Base-by-base conservation (phyloP, 2,113 vertebrate genomes). In the Calyptommatus sinebrachiatus region DNA sequence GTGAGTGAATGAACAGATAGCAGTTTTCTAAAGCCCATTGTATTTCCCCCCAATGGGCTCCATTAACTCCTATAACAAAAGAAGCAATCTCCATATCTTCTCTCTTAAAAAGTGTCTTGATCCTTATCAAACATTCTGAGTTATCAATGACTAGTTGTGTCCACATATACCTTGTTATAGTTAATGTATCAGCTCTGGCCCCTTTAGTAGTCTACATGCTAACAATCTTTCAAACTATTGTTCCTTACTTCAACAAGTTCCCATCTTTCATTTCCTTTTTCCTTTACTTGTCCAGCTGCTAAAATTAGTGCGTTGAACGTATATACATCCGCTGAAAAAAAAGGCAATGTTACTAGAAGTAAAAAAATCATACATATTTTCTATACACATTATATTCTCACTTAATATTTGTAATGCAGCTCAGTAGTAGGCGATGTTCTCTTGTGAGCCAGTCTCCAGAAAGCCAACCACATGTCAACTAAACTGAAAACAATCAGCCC, bases 271-370 rank as follows among this genome's bases (percentile, higher is more conserved):
- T 8, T 2, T 72, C 88, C 94, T 61, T 77, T 96, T 0, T 94
- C 94, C 86, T 89, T 86, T 1, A 91, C 35, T 0, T 91, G 71
- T 0, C 93, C 89, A 84, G 91, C 94, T 11, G 95, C 96, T 65
- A 79, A 65, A 77, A 99, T 96, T 85, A 99, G 83, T 0, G 96
- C 94, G 9, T 97, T 98, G 93, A 98, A 99, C 53, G 95, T 94
- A 80, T 97, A 83, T 29, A 99, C 94, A 57, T 99, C 97, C n/a
- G 94, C 98, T 99, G 73, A 28, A 84, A 91, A 86, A 0, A 8
- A 0, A 82, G 83, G 21, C 62, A 5, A 61, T 78, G 85, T 53
- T 2, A 61, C 2, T 35, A 18, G 14, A 61, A 79, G 18, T 12
- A 41, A 1, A 76, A 8, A 83, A 66, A 10, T 60, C n/a, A 50